A percentile compares a stretch with the other conserved stretches of the same genome.
phyloP scores from a whole-genome alignment of 1,140 invertebrate genomes.

The Neotoxoptera formosana region DNA sequence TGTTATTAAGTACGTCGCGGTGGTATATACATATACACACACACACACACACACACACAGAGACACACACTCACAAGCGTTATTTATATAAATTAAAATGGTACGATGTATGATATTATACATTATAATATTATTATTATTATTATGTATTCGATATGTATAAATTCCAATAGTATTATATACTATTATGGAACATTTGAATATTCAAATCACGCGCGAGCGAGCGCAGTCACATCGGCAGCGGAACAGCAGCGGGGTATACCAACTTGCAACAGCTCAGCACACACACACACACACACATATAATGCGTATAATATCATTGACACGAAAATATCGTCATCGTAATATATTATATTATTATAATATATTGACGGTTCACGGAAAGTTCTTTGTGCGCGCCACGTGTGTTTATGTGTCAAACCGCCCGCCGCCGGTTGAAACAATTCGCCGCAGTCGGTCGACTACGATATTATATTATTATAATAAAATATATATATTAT shows the following conservation, averaged over 20 bases:
- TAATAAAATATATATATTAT: neutral
- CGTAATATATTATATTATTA: slow-evolving; percentile 27
- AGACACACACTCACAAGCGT: neutral
- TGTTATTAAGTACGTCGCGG: slow-evolving; percentile 3
- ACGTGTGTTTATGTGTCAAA: slow-evolving; percentile 22
- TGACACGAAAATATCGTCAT: slow-evolving; percentile 36
- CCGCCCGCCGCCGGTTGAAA: neutral
- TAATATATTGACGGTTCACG: neutral
- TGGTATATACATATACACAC: slow-evolving; percentile 15
- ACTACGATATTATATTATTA: neutral
- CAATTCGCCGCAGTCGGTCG: neutral
- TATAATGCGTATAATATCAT: slow-evolving; percentile 14
- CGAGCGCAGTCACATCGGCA: neutral
- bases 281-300: neutral
- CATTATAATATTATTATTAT: neutral
- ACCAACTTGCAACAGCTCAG: neutral
- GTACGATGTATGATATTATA: neutral
- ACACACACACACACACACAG: neutral
- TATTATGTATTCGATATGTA: slow-evolving; percentile 3
- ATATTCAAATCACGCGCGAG: slow-evolving; percentile 42
- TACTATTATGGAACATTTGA: slow-evolving; percentile 24
- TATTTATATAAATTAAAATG: slow-evolving; percentile 12
- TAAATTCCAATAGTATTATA: slow-evolving; percentile 38
- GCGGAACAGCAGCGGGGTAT: neutral
- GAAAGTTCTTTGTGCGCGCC: neutral